Evolutionary conservation across 1,140 invertebrate genomes (phyloP).

Genomic region (Conus ventricosus): DNA sequence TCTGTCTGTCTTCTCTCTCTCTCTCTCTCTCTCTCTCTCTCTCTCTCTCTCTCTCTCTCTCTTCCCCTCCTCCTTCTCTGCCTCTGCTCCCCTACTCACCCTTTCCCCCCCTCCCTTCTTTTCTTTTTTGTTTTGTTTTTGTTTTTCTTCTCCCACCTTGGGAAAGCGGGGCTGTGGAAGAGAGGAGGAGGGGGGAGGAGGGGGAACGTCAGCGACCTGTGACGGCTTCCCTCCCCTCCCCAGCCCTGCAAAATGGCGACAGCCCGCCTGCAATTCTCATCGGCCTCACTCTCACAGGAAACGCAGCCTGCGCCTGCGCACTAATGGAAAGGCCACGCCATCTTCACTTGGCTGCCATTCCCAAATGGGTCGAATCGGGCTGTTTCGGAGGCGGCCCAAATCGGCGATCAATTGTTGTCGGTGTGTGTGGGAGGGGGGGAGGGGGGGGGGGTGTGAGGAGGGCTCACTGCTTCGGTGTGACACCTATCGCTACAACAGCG

Average conservation of each 20-base stretch:
- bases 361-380: slow-evolving; percentile 22
- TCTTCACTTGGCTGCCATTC: slow-evolving; percentile 15
- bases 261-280: neutral
- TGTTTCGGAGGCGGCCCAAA: neutral
- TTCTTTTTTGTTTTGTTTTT: no score
- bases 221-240: neutral
- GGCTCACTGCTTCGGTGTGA: no score
- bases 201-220: neutral
- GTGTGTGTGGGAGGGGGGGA: neutral
- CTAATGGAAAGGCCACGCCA: slow-evolving; percentile 17
- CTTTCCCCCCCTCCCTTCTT: no score
- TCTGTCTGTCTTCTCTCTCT: neutral
- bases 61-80: neutral
- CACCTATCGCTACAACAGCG: neutral
- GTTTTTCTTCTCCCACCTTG: neutral
- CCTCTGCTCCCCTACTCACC: neutral
- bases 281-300: neutral
- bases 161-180: no score
- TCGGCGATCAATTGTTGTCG: slow-evolving; percentile 6
- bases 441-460: neutral
- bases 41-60: neutral
- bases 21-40: neutral
- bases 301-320: neutral
- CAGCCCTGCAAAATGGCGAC: neutral
- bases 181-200: neutral